Evolutionary conservation across 1,140 invertebrate species (phyloP), one percentile per base, ranked within the genome.

Genomic region (Calephelis virginiensis): DNA sequence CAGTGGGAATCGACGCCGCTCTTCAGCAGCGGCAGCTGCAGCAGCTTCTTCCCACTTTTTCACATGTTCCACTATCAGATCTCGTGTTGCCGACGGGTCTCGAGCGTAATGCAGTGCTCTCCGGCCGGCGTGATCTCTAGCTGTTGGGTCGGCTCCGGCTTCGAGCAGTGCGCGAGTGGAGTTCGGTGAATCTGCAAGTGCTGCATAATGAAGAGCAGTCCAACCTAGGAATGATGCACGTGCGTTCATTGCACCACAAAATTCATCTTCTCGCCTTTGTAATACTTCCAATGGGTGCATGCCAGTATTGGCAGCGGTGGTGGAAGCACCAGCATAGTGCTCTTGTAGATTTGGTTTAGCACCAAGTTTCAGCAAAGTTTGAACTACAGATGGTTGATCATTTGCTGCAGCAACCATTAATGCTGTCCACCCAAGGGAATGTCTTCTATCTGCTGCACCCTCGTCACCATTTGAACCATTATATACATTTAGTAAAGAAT

Each of bases 191-290:
- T 97, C 95, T 11, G 93, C 92, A 43, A 98, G 88, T 50, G 95
- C 96, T 13, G 97, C 97, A 92, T 98, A 99, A 88, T 98, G 97
- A 50, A 99, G 92, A 53, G 97, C 94, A 63, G 97, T 98, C 86
- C 96, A 98, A 14, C 97, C 97, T 69, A 94, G 92, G 82, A 97
- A 98, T 9, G 94, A 94, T 0, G 95, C 96, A 76, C 93, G 92
- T 69, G 92, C 94, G 76, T 95, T 97, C 66, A 98, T 92, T 37
- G 92, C 81, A 72, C 95, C 92, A 75, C 94, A 95, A 86, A 98
- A 98, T 83, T 97, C 96, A 53, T 96, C 94, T 79, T 97, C 96
- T 66, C 96, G 90, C 40, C 91, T 92, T 64, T 94, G 88, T 61
- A 96, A 79, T 11, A 96, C 94, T 82, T 95, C 94, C n/a, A 94